These are phyloP conservation scores for Myioborus melanocephalus DNA, from an alignment of 2,797 vertebrate genomes.

Conservation along the genomic window DNA sequence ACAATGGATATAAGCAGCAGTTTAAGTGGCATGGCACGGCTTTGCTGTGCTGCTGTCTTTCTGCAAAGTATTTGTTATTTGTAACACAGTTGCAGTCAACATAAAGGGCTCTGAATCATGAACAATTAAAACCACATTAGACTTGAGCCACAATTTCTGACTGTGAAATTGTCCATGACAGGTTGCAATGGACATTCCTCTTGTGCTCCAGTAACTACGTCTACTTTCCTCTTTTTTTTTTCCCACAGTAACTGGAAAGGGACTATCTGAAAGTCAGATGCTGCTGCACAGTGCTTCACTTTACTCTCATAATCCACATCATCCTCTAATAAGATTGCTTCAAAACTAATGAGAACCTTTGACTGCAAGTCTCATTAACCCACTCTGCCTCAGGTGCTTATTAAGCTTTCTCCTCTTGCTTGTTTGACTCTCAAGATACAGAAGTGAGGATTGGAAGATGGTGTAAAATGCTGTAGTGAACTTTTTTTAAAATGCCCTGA, in stretches of 20 bases:
- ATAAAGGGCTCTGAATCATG: neutral
- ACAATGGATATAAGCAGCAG: neutral
- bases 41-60: neutral
- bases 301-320: neutral
- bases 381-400: neutral
- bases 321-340: neutral
- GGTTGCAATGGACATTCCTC: neutral
- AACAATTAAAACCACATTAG: neutral
- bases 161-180: neutral
- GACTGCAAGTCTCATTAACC: neutral
- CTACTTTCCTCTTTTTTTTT: neutral
- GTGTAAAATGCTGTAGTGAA: neutral
- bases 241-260: neutral
- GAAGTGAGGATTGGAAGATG: neutral
- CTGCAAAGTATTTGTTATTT: neutral
- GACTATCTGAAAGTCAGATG: neutral
- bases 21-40: neutral
- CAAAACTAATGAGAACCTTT: neutral
- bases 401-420: neutral
- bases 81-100: neutral
- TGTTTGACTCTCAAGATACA: neutral
- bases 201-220: neutral
- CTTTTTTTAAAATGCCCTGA: neutral
- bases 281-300: neutral
- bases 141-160: neutral